phyloP scores from a whole-genome alignment of 2,113 vertebrate species.

The Rhabdomys dilectus region DNA sequence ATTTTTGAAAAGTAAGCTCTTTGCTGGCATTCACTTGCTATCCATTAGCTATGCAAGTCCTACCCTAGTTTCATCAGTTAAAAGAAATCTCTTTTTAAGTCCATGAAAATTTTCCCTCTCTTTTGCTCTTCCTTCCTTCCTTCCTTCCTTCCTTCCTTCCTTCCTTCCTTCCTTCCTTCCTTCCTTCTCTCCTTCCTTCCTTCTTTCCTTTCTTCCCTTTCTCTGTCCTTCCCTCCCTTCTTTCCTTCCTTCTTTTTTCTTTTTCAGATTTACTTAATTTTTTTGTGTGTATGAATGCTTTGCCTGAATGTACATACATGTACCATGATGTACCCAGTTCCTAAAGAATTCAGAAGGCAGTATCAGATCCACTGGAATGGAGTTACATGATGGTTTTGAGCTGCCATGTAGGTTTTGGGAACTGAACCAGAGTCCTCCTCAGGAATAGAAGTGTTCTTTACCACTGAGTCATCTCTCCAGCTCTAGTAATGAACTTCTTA shows the following conservation, averaged over 20 bases:
- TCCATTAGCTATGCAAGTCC: background rate
- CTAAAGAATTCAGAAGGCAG: background rate
- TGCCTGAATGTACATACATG: background rate
- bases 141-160: too few species aligned
- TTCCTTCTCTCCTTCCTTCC: too few species aligned
- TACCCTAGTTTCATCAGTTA: background rate
- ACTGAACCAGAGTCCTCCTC: background rate
- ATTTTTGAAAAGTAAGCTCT: background rate
- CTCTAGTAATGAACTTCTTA: background rate
- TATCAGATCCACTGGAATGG: background rate
- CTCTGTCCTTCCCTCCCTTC: accelerated
- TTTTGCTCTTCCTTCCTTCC: accelerated
- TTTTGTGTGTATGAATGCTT: background rate
- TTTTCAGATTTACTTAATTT: background rate
- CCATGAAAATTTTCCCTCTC: background rate
- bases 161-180: too few species aligned
- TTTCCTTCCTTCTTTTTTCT: background rate
- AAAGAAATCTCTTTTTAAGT: background rate
- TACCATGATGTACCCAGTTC: background rate
- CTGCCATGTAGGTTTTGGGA: background rate
- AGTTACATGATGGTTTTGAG: background rate
- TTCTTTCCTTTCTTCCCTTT: too few species aligned
- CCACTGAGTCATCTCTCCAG: background rate
- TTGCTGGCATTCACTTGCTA: background rate
- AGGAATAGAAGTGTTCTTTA: background rate